Percentiles rank a stretch among this genome's conserved stretches.
phyloP scores from a whole-genome alignment of 2,113 vertebrate genomes.

The Corythaeola cristata region DNA sequence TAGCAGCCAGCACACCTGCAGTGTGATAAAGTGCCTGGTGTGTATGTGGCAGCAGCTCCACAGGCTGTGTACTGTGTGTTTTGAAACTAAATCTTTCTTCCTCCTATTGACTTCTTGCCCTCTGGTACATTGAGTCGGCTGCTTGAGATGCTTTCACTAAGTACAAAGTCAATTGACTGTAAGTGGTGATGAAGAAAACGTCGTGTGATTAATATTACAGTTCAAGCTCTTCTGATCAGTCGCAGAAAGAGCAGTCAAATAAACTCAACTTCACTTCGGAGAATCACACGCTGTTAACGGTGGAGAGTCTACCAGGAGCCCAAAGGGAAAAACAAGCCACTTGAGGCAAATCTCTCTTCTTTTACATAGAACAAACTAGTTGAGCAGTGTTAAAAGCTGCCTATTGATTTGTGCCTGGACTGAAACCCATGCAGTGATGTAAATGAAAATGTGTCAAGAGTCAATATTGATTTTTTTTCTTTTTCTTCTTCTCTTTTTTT shows the following conservation, averaged over 20 bases:
- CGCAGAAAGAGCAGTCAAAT: slow-evolving; percentile 64
- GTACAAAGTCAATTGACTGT: slow-evolving; percentile 76
- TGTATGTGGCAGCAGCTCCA: not conserved
- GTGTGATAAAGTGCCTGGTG: not conserved
- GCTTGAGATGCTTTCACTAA: slow-evolving; percentile 64
- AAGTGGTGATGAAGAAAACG: slow-evolving; percentile 69
- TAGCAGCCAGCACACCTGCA: fast-evolving
- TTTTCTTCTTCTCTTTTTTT: slow-evolving; percentile 53
- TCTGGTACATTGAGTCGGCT: slow-evolving; percentile 54
- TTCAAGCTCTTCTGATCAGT: slow-evolving; percentile 72
- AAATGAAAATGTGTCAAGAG: slow-evolving; percentile 88
- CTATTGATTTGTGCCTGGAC: slow-evolving; percentile 80
- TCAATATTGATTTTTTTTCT: slow-evolving; percentile 79
- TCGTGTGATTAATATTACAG: slow-evolving; percentile 72
- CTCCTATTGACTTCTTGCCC: slow-evolving; percentile 67
- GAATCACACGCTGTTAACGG: slow-evolving; percentile 59
- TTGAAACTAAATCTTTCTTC: slow-evolving; percentile 64
- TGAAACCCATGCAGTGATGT: slow-evolving; percentile 81
- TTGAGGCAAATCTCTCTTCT: slow-evolving; percentile 68
- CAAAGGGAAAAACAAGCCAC: slow-evolving; percentile 56
- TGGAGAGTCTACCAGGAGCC: slow-evolving; percentile 48
- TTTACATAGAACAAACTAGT: slow-evolving; percentile 70
- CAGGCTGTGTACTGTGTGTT: not conserved
- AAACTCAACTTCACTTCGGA: slow-evolving; percentile 57
- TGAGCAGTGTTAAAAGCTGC: slow-evolving; percentile 80